These are phyloP conservation scores for Lates japonicus DNA, from an alignment of 2,797 vertebrate genomes.

Conservation along the genomic window DNA sequence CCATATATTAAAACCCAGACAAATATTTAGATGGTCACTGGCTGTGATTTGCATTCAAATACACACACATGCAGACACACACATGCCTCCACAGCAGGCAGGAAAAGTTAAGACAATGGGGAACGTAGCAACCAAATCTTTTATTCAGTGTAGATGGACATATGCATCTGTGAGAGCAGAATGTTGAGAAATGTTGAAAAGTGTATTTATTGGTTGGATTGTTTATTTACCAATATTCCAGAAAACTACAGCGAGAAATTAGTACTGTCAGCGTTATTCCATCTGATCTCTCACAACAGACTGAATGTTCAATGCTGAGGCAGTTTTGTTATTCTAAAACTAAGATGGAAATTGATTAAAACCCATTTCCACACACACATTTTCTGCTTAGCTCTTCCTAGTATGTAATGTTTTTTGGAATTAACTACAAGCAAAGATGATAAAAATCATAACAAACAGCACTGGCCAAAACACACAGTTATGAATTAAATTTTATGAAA, in stretches of 20 bases:
- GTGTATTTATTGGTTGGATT: not conserved
- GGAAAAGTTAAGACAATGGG: not conserved
- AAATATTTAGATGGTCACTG: no score
- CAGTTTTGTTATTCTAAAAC: not conserved
- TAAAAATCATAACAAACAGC: not conserved
- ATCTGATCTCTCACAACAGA: not conserved
- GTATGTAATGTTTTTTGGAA: conserved; percentile 15
- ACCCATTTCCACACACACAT: conserved; percentile 28
- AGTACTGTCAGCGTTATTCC: not conserved
- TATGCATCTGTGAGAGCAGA: not conserved
- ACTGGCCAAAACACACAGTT: conserved; percentile 22
- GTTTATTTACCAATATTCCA: not conserved
- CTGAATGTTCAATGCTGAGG: not conserved
- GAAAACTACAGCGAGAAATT: not conserved
- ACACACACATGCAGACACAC: no score
- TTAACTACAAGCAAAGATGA: conserved; percentile 26
- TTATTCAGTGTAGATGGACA: not conserved
- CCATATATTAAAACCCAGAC: no score
- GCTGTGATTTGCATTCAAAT: no score
- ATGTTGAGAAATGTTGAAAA: not conserved
- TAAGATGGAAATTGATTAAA: not conserved
- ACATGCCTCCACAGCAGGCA: no score
- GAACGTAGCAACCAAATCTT: not conserved
- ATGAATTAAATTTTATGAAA: conserved; percentile 54
- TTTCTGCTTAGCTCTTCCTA: conserved; percentile 10